Evolutionary conservation across 2,113 vertebrate species (phyloP).

Genomic region (Phalacrocorax pelagicus): DNA sequence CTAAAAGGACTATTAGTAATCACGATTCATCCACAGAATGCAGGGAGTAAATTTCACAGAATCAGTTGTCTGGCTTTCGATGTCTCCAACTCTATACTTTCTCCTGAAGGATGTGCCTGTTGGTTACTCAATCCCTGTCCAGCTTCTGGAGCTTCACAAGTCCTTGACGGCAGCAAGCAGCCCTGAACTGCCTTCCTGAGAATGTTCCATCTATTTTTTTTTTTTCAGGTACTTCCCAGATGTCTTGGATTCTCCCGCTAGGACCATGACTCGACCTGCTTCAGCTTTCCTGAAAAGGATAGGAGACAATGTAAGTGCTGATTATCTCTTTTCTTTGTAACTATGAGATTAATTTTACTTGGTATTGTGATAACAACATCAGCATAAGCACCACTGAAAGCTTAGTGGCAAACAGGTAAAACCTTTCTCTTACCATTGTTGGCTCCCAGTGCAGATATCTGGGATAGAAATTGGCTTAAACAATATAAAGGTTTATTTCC

Average conservation of each 20-base stretch:
- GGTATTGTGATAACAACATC: not conserved
- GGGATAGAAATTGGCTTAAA: not conserved
- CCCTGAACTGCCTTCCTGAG: not conserved
- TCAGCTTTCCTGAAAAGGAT: not conserved
- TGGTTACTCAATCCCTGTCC: not conserved
- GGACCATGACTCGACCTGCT: not conserved
- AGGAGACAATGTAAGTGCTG: not conserved
- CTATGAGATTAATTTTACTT: not conserved
- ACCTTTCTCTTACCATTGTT: not conserved
- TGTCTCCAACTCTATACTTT: not conserved
- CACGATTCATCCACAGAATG: not conserved
- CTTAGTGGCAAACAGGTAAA: not conserved
- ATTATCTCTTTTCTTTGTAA: not conserved
- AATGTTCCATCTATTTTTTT: not conserved
- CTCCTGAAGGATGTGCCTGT: not conserved
- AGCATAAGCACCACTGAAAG: not conserved
- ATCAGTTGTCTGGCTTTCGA: not conserved
- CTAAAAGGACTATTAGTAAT: not conserved
- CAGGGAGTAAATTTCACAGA: not conserved
- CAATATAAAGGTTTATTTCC: not conserved
- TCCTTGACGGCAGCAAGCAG: not conserved
- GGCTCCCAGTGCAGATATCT: not conserved
- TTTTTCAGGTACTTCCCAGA: not conserved
- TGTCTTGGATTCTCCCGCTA: not conserved
- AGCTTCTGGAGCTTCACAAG: not conserved